Percentiles rank a stretch among this genome's conserved stretches.
Conservation (phyloP, 1,140 invertebrate genomes). For the Drosophila oshimai region DNA sequence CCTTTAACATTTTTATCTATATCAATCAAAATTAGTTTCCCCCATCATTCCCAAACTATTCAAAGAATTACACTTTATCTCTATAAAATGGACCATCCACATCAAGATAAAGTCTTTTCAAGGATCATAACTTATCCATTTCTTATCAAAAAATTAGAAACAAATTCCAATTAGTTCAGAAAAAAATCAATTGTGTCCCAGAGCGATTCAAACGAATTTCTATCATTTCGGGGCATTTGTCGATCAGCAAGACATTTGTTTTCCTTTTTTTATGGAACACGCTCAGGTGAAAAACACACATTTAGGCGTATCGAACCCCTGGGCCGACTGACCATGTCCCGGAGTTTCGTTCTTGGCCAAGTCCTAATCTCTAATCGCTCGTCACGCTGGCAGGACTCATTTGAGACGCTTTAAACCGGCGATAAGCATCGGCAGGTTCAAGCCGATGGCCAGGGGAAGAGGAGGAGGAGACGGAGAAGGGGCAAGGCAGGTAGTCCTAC, state of each 20-base stretch:
- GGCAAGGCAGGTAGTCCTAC: constrained; percentile 52
- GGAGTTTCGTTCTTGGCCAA: constrained; percentile 34
- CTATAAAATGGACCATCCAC: background rate
- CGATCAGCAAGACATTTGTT: constrained; percentile 56
- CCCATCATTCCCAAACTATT: background rate
- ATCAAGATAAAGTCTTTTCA: background rate
- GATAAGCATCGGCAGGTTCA: constrained; percentile 76
- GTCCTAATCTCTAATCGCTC: constrained; percentile 73
- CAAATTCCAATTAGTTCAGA: constrained; percentile 11
- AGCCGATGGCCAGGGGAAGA: constrained; percentile 4
- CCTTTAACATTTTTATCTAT: no score
- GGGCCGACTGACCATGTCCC: constrained; percentile 25
- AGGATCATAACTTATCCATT: constrained; percentile 4
- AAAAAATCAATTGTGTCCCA: background rate
- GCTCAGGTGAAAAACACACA: constrained; percentile 34
- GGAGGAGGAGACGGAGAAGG: background rate
- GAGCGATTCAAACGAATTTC: constrained; percentile 26
- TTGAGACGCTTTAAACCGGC: constrained; percentile 61
- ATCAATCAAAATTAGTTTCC: background rate
- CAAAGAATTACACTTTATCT: background rate
- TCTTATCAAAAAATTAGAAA: background rate
- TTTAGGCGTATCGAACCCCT: constrained; percentile 26
- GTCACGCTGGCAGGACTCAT: constrained; percentile 68
- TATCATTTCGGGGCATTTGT: constrained; percentile 33
- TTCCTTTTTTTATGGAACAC: constrained; percentile 20